Evolutionary conservation across 2,113 vertebrate genomes (phyloP).

Genomic region (Cavia porcellus): DNA sequence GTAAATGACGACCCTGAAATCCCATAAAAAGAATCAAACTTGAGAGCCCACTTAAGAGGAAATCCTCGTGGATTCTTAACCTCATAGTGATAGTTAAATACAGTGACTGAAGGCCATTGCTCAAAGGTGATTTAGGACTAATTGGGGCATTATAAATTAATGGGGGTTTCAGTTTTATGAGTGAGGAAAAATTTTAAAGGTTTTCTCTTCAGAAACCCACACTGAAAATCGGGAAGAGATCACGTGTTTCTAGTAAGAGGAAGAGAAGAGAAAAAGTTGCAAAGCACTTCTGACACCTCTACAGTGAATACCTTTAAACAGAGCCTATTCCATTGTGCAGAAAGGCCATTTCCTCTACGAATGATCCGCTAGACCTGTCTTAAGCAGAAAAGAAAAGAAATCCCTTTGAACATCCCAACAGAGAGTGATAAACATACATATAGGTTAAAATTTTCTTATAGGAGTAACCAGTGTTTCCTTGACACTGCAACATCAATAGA

Average conservation of each 20-base stretch:
- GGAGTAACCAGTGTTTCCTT: neutral
- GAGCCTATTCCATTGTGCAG: neutral
- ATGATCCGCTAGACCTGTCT: neutral
- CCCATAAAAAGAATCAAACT: neutral
- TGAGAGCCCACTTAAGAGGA: neutral
- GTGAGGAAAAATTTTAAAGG: neutral
- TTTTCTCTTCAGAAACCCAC: neutral
- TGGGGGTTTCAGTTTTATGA: rapidly evolving
- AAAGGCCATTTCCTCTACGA: neutral
- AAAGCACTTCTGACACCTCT: neutral
- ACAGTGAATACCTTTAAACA: neutral
- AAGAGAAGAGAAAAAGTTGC: neutral
- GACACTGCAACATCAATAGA: neutral
- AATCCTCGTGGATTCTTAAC: neutral
- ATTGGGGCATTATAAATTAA: neutral
- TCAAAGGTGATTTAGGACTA: neutral
- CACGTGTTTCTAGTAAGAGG: neutral
- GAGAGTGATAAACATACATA: neutral
- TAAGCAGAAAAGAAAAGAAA: neutral
- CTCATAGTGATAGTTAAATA: neutral
- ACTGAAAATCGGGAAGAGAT: neutral
- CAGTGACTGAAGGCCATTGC: neutral
- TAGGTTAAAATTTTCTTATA: neutral
- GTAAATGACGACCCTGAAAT: neutral
- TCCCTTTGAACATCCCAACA: neutral